These are phyloP conservation scores for Antedon mediterranea DNA, from an alignment of 53 echinoderm and acorn worm genomes.

Conservation along the genomic window DNA sequence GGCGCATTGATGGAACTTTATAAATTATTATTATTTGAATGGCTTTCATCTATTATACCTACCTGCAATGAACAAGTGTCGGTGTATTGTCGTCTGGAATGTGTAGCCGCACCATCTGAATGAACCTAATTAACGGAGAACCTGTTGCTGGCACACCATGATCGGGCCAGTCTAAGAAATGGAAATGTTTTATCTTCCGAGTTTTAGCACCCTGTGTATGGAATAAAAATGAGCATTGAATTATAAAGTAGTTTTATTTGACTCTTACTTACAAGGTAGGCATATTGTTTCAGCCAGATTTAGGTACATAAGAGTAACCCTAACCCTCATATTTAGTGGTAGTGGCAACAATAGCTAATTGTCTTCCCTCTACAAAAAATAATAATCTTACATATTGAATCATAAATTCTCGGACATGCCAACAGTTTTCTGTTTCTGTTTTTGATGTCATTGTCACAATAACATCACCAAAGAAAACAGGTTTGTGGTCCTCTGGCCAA, in stretches of 20 bases:
- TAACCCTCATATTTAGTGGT: too few species aligned
- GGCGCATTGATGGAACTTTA: too few species aligned
- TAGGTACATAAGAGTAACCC: too few species aligned
- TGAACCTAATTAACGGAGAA: slow-evolving; percentile 48
- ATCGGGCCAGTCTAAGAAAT: slow-evolving; percentile 86
- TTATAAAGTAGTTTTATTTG: too few species aligned
- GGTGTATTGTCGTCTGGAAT: slow-evolving; percentile 48
- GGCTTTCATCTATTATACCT: too few species aligned
- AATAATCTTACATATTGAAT: slow-evolving; percentile 39
- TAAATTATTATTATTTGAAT: too few species aligned
- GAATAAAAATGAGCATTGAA: too few species aligned
- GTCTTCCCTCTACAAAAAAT: too few species aligned
- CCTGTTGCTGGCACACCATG: slow-evolving; percentile 72
- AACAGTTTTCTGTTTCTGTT: slow-evolving; percentile 27
- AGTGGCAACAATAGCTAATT: too few species aligned
- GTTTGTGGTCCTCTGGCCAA: slow-evolving; percentile 74
- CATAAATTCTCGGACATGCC: slow-evolving; percentile 57
- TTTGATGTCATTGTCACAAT: slow-evolving; percentile 49
- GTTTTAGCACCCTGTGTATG: background rate
- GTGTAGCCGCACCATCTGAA: slow-evolving; percentile 40
- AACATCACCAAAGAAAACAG: slow-evolving; percentile 58
- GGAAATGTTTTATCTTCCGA: slow-evolving; percentile 54
- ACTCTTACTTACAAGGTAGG: too few species aligned
- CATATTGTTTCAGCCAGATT: too few species aligned
- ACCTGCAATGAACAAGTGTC: slow-evolving; percentile 85